Percentiles rank a stretch among this genome's conserved stretches.
Conservation (phyloP, 2,113 vertebrate genomes). For the Scomber colias region DNA sequence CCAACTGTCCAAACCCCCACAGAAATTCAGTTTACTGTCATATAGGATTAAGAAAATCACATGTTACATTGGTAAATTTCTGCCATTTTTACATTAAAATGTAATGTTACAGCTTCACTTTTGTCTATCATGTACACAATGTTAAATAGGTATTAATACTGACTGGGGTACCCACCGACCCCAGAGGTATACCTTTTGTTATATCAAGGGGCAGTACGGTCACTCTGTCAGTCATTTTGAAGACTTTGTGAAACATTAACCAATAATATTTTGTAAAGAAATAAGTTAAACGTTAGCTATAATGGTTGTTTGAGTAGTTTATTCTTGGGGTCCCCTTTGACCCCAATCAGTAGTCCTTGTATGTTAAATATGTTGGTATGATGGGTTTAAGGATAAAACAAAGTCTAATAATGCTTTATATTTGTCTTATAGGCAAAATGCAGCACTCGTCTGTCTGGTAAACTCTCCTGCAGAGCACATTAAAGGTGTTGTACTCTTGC, state of each 20-base stretch:
- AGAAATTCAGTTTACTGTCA: not conserved
- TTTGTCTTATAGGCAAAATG: not conserved
- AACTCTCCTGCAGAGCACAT: constrained; percentile 28
- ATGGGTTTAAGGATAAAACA: too few relatives aligned
- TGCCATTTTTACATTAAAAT: not conserved
- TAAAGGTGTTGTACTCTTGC: constrained; percentile 41
- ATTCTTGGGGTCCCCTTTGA: too few relatives aligned
- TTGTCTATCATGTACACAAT: not conserved
- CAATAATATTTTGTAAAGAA: too few relatives aligned
- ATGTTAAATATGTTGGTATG: too few relatives aligned
- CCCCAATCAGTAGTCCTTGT: too few relatives aligned
- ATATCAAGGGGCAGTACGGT: too few relatives aligned
- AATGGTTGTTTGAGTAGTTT: too few relatives aligned
- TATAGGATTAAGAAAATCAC: not conserved
- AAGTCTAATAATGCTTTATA: not conserved
- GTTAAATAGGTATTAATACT: not conserved
- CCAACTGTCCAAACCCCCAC: not conserved
- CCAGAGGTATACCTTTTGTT: too few relatives aligned
- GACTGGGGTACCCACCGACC: too few relatives aligned
- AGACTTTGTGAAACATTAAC: too few relatives aligned
- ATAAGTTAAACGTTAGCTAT: too few relatives aligned
- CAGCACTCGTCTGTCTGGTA: constrained; percentile 12
- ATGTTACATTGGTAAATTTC: not conserved
- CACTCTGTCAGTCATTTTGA: too few relatives aligned
- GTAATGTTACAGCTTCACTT: not conserved